Evolutionary conservation across 2,888 invertebrate species (phyloP).

Genomic region (Acronicta aceris): DNA sequence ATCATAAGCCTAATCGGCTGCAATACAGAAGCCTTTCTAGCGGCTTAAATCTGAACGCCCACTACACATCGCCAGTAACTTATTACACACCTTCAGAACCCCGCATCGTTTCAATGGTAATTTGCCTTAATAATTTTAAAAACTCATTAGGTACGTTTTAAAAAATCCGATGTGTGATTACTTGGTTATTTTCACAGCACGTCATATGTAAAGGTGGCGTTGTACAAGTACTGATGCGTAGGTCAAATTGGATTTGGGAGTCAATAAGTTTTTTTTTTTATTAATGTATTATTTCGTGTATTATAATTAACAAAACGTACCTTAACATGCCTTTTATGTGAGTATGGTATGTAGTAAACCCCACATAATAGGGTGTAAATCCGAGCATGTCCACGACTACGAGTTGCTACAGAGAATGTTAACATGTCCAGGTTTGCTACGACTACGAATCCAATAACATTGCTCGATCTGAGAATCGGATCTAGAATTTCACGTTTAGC

Average conservation of each 20-base stretch:
- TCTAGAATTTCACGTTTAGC: too few relatives aligned
- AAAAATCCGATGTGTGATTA: slow-evolving; percentile 63
- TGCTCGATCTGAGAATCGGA: too few relatives aligned
- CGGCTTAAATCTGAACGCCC: slow-evolving; percentile 63
- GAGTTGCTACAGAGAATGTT: too few relatives aligned
- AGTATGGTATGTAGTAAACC: too few relatives aligned
- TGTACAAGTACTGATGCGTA: slow-evolving; percentile 17
- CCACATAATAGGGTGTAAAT: too few relatives aligned
- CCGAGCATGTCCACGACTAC: too few relatives aligned
- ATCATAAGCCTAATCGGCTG: slow-evolving; percentile 77
- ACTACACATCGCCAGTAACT: slow-evolving; percentile 70
- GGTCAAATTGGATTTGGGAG: slow-evolving; percentile 14
- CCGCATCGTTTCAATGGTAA: slow-evolving; percentile 73
- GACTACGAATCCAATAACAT: too few relatives aligned
- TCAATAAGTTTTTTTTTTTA: background rate
- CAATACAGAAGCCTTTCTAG: slow-evolving; percentile 79
- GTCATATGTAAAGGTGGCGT: slow-evolving; percentile 18
- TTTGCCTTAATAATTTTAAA: slow-evolving; percentile 85
- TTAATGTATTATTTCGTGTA: too few relatives aligned
- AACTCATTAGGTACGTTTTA: slow-evolving; percentile 78
- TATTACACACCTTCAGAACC: slow-evolving; percentile 77
- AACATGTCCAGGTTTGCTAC: too few relatives aligned
- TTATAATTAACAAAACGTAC: too few relatives aligned
- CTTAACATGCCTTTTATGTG: too few relatives aligned
- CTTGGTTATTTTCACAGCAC: slow-evolving; percentile 45